Evolutionary conservation across 2,797 vertebrate genomes (phyloP).

Genomic region (Eulemur coronatus): DNA sequence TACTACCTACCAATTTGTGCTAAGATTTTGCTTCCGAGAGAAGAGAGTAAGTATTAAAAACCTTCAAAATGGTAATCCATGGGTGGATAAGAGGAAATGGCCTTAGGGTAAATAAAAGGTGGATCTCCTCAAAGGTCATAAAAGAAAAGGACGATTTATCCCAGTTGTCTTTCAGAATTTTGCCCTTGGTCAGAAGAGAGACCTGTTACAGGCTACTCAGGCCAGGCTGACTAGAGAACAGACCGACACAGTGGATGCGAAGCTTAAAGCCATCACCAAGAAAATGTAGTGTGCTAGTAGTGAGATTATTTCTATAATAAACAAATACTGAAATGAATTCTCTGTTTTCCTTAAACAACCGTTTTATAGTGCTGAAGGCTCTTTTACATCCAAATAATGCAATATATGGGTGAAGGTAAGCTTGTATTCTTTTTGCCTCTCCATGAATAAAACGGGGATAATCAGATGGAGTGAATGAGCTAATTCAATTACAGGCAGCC

Average conservation of each 20-base stretch:
- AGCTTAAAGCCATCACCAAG: not conserved
- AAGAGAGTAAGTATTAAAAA: not conserved
- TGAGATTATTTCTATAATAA: not conserved
- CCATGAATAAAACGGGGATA: constrained; percentile 16
- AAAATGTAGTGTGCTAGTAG: not conserved
- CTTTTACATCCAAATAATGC: not conserved
- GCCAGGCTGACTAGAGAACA: not conserved
- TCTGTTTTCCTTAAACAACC: not conserved
- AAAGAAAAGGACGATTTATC: not conserved
- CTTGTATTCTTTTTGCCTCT: not conserved
- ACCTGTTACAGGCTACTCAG: not conserved
- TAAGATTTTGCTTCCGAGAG: constrained; percentile 33
- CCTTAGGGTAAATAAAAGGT: not conserved
- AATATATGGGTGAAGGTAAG: not conserved
- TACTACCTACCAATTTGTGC: constrained; percentile 7
- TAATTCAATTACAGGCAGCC: constrained; percentile 66
- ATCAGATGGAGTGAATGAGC: constrained; percentile 50
- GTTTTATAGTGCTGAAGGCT: not conserved
- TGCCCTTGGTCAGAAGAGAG: not conserved
- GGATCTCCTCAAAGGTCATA: not conserved
- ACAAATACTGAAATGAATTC: not conserved
- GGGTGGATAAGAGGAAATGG: constrained; percentile 37
- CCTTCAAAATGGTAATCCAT: not conserved
- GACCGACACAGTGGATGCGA: not conserved
- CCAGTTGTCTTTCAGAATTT: not conserved